Percentiles rank a stretch among this genome's conserved stretches.
Conservation (phyloP, 1,140 invertebrate species). For the Zaprionus gabonicus region DNA sequence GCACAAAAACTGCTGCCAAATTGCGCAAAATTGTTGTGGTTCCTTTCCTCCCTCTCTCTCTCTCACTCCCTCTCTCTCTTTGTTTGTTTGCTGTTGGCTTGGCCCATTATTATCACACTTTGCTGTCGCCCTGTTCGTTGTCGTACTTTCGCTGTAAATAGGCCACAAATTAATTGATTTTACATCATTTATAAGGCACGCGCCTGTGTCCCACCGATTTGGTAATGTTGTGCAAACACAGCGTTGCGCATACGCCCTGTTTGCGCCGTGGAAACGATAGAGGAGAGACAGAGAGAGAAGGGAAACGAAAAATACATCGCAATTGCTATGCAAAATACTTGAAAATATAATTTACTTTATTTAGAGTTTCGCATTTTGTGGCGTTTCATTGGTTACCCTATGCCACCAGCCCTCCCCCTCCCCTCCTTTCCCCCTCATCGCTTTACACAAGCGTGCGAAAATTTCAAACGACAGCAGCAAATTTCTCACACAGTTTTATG, state of each 20-base stretch:
- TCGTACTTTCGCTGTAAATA: constrained; percentile 67
- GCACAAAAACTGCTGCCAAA: constrained; percentile 65
- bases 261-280: constrained; percentile 7
- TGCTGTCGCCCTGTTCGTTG: background rate
- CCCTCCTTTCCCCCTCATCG: background rate
- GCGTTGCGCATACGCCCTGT: constrained; percentile 58
- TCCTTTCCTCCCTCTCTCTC: background rate
- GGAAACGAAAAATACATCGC: constrained; percentile 31
- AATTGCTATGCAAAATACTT: constrained; percentile 78
- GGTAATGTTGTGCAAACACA: constrained; percentile 62
- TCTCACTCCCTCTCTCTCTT: constrained; percentile 10
- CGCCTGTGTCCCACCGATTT: constrained; percentile 36
- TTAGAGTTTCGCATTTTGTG: constrained; percentile 46
- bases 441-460: constrained; percentile 46
- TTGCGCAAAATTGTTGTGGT: constrained; percentile 66
- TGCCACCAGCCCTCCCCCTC: background rate
- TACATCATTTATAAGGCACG: constrained; percentile 78
- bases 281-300: background rate
- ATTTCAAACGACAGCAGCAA: constrained; percentile 67
- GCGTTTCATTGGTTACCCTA: constrained; percentile 57
- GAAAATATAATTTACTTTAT: constrained; percentile 79
- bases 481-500: constrained; percentile 77
- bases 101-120: constrained; percentile 18
- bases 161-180: constrained; percentile 78
- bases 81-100: constrained; percentile 51